Percentiles rank a stretch among this genome's conserved stretches.
Evolutionary conservation across 2,888 invertebrate genomes (phyloP).

Genomic region (Andrena haemorrhoa): DNA sequence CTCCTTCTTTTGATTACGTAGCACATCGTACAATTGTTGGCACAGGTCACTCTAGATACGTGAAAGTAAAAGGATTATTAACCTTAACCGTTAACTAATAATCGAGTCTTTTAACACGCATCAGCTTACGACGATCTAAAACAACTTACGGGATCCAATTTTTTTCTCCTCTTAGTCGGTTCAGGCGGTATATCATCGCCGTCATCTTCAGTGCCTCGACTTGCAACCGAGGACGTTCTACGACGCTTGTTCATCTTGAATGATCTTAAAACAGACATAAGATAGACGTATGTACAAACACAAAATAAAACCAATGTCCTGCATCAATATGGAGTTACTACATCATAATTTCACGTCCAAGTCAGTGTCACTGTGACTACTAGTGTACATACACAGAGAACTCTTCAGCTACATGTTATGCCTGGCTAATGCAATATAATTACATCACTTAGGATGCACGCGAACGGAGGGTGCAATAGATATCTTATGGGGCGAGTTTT

Average conservation of each 20-base stretch:
- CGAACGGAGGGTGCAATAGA: slow-evolving; percentile 13
- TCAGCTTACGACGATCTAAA: neutral
- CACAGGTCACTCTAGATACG: slow-evolving; percentile 90
- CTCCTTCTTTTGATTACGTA: slow-evolving; percentile 95
- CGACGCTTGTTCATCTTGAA: slow-evolving; percentile 91
- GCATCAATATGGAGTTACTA: slow-evolving; percentile 21
- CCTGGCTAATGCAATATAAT: slow-evolving; percentile 34
- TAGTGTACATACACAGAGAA: slow-evolving; percentile 29
- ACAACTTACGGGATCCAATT: slow-evolving; percentile 90
- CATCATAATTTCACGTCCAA: slow-evolving; percentile 35
- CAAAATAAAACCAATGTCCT: slow-evolving; percentile 5
- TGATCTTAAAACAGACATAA: slow-evolving; percentile 67
- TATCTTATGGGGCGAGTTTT: slow-evolving; percentile 24
- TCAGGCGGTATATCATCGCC: slow-evolving; percentile 88
- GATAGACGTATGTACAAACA: slow-evolving; percentile 13
- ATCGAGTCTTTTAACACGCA: neutral
- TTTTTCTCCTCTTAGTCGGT: slow-evolving; percentile 88
- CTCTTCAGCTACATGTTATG: slow-evolving; percentile 41
- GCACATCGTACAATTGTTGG: slow-evolving; percentile 96
- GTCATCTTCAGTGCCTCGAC: slow-evolving; percentile 90
- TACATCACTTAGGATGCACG: slow-evolving; percentile 40
- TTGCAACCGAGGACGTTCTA: slow-evolving; percentile 93
- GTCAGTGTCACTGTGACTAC: slow-evolving; percentile 41
- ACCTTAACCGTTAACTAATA: neutral
- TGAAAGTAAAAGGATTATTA: slow-evolving; percentile 6